A percentile compares a stretch with the other conserved stretches of the same genome.
These are phyloP conservation scores for Pyralis farinalis DNA, from an alignment of 2,888 invertebrate species.

Conservation along the genomic window DNA sequence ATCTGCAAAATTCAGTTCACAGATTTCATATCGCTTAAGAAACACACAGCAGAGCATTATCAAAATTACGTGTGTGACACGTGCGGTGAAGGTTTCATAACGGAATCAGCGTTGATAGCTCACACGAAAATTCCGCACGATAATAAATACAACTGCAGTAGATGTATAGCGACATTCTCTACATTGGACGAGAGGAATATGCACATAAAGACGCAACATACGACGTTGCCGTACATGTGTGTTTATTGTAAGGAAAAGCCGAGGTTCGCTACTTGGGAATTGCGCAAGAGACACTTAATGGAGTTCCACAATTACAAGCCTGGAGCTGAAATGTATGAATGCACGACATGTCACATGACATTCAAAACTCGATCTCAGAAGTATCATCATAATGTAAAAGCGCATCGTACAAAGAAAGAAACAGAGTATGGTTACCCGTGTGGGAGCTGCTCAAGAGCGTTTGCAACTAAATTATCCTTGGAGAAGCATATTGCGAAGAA, in stretches of 20 bases:
- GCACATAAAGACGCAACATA: conserved; percentile 67
- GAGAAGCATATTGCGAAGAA: conserved; percentile 79
- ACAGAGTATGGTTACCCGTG: conserved; percentile 71
- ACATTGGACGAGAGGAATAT: conserved; percentile 60
- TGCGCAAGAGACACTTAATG: conserved; percentile 64
- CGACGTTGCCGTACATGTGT: conserved; percentile 65
- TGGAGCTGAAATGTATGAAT: conserved; percentile 69
- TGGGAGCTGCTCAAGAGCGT: conserved; percentile 69
- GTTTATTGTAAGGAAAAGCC: conserved; percentile 70
- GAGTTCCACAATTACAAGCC: conserved; percentile 70
- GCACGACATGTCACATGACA: conserved; percentile 70
- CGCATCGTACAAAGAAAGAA: conserved; percentile 67
- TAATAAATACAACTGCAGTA: conserved; percentile 64
- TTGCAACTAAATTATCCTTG: conserved; percentile 73
- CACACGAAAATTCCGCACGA: conserved; percentile 66
- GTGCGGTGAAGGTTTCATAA: conserved; percentile 71
- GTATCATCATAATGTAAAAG: conserved; percentile 70
- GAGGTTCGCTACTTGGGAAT: conserved; percentile 67
- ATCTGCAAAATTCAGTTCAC: conserved; percentile 64
- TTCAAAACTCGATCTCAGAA: conserved; percentile 71
- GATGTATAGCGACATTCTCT: conserved; percentile 66
- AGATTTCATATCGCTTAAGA: conserved; percentile 61
- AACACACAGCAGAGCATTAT: conserved; percentile 66
- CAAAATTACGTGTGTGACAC: conserved; percentile 73
- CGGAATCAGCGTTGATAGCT: conserved; percentile 59